Base-by-base conservation (phyloP, 2,113 vertebrate genomes). In the Archocentrus centrarchus region DNA sequence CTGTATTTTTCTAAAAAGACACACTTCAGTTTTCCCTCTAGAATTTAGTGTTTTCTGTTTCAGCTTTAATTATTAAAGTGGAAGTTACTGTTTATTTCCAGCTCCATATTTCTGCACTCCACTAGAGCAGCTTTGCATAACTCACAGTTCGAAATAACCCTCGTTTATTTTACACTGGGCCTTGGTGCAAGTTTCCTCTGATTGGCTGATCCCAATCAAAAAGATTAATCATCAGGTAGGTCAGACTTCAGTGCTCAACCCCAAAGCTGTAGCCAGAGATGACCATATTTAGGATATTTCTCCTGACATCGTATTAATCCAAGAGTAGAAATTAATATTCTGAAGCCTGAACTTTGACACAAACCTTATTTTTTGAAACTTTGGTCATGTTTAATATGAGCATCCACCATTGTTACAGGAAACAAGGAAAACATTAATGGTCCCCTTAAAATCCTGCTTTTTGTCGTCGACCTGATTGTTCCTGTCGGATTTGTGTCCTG, bases 1-100 rank as follows among this genome's bases (percentile, higher is more conserved):
- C 1, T 73, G 47, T 55, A 35, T n/a, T 14, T 73, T 73, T 73
- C 47, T 35, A 47, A 73, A 53, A 73, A 73, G 47, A 55, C 14
- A 15, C 47, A 55, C 47, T 73, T 73, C 18, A n/a, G 47, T 73
- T 73, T 73, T 73, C 27, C 47, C 11, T 55, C 47, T 73, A 14
- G 27, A 18, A 73, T 32, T 35, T 0, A n/a, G 32, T 0, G 35
- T 73, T 0, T 73, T 55, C 47, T n/a, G 27, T 73, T 55, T 73
- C 0, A 55, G 7, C 0, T 32, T 73, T 55, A 32, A 73, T 73
- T 73, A 73, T 73, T 73, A 73, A 73, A 5, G 47, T n/a, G 32
- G 18, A 32, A 3, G 66, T 53, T 55, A 35, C 11, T 73, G 18
- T 30, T 55, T 10, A 35, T 73, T 35, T 55, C 0, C 10, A 73